Evolutionary conservation across 2,113 vertebrate genomes (phyloP).

Genomic region (Conger conger): DNA sequence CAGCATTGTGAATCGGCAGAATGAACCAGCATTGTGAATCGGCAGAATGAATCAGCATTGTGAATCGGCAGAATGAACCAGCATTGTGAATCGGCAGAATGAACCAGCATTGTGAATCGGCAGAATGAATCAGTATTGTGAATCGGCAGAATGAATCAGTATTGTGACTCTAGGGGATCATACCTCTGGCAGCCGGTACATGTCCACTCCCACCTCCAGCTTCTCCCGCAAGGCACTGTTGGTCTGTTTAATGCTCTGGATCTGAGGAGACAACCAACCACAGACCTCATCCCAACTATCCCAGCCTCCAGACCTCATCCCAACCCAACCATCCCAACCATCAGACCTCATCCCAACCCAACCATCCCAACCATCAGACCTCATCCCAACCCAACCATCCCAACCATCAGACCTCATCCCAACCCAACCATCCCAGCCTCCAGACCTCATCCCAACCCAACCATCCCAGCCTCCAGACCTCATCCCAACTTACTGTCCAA

Average conservation of each 20-base stretch:
- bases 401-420: not conserved
- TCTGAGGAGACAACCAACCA: slow-evolving; percentile 70
- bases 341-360: not conserved
- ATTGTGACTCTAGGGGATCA: no score
- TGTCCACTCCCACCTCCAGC: slow-evolving; percentile 90
- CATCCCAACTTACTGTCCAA: not conserved
- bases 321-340: not conserved
- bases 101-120: no score
- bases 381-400: not conserved
- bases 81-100: no score
- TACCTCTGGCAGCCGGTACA: slow-evolving; percentile 92
- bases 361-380: not conserved
- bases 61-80: no score
- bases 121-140: no score
- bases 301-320: not conserved
- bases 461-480: no score
- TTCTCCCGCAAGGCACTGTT: slow-evolving; percentile 96
- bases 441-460: no score
- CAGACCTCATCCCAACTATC: not conserved
- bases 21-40: no score
- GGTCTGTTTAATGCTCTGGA: slow-evolving; percentile 97
- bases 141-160: slow-evolving; percentile 27
- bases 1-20: no score
- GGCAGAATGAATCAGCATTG: no score
- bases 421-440: not conserved